Evolutionary conservation across 2,888 invertebrate species (phyloP).

Genomic region (Meliscaeva auricollis): DNA sequence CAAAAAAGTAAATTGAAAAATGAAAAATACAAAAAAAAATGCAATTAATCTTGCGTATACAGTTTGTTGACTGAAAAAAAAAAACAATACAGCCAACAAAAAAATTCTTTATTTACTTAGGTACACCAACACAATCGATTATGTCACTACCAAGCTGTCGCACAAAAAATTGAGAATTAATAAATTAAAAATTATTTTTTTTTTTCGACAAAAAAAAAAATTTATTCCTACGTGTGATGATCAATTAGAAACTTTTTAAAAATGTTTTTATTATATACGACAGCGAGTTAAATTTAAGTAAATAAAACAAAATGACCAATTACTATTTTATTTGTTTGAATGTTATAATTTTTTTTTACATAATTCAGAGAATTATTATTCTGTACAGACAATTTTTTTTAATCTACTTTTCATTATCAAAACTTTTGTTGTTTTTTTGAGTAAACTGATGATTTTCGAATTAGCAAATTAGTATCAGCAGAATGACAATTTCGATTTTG

Average conservation of each 20-base stretch:
- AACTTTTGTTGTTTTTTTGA: too few species aligned
- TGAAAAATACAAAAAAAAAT: slow-evolving; percentile 22
- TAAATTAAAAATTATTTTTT: neutral
- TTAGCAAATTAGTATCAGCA: too few species aligned
- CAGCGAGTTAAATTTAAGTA: neutral
- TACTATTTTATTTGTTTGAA: neutral
- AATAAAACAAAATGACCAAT: neutral
- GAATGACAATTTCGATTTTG: too few species aligned
- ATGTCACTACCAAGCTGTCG: slow-evolving; percentile 15
- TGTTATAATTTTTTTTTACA: too few species aligned
- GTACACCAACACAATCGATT: slow-evolving; percentile 28
- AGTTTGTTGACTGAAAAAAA: slow-evolving; percentile 34
- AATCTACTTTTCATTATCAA: too few species aligned
- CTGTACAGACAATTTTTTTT: too few species aligned
- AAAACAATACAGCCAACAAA: neutral
- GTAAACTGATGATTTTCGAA: too few species aligned
- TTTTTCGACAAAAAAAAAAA: neutral
- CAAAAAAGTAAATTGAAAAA: slow-evolving; percentile 43
- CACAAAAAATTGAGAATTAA: slow-evolving; percentile 4
- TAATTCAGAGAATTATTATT: too few species aligned
- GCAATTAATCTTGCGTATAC: slow-evolving; percentile 51
- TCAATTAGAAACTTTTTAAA: neutral
- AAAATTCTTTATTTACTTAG: slow-evolving; percentile 2
- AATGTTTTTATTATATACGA: neutral
- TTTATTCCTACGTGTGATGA: neutral